These are phyloP conservation scores for Pteruthius melanotis DNA, from an alignment of 2,113 vertebrate genomes.

Conservation along the genomic window DNA sequence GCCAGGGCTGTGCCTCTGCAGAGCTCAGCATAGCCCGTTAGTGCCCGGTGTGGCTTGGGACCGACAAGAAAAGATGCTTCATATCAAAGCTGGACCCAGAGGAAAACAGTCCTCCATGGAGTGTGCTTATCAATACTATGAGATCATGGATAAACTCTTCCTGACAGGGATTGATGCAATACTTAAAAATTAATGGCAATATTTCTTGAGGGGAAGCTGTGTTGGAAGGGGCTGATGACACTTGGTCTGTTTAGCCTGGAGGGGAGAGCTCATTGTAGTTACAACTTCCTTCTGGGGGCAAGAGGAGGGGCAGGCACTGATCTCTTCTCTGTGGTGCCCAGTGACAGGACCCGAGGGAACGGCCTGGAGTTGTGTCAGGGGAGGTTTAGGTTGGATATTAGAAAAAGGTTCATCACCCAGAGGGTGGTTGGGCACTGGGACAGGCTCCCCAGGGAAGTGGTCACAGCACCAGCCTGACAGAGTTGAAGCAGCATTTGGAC, in stretches of 20 bases:
- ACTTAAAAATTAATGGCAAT: background rate
- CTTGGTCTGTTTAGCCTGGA: background rate
- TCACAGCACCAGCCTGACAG: background rate
- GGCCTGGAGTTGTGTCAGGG: background rate
- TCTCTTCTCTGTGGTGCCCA: background rate
- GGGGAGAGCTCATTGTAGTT: too few relatives aligned
- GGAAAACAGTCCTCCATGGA: background rate
- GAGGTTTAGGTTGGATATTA: background rate
- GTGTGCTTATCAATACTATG: rapidly evolving
- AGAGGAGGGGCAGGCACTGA: background rate
- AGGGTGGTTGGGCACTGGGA: background rate
- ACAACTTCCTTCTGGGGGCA: background rate
- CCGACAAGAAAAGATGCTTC: background rate
- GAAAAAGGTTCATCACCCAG: background rate
- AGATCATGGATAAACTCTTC: background rate
- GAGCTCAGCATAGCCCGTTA: background rate
- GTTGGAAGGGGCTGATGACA: too few relatives aligned
- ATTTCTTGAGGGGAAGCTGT: background rate
- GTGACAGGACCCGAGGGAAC: background rate
- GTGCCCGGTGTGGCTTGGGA: background rate
- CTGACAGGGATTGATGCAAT: background rate
- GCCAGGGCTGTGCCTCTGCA: background rate
- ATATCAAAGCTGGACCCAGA: background rate
- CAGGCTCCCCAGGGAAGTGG: too few relatives aligned
- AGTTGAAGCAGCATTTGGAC: background rate